Base-by-base conservation (phyloP, 2,888 invertebrate species). In the Miltochrista miniata region DNA sequence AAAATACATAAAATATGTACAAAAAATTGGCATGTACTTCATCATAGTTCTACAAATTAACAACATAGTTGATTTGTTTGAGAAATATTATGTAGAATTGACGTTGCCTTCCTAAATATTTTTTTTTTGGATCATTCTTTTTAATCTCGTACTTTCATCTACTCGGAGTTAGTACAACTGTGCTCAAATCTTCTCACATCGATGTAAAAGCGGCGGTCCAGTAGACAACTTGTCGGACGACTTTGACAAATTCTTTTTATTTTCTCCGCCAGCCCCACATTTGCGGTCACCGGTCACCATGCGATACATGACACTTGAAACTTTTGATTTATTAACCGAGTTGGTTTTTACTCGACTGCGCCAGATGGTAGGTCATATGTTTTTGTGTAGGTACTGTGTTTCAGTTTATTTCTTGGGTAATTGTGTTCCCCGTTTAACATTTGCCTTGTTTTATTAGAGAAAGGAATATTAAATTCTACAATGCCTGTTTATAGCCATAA, bases 211-310 rank as follows among this genome's bases (percentile, higher is more conserved):
- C 67, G 74, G 71, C 71, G 70, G 77, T 68, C 73, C 75, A 79
- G 81, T 74, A 60, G 69, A 71, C 56, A 48, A 64, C 78, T 65
- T 45, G 79, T 70, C 62, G 55, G 64, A 79, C 83, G 57, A 79
- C 84, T 87, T 87, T 85, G 88, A 87, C 87, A 86, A 85, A 86
- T 87, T 80, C 80, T 83, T 81, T 79, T 81, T 84, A 76, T 82
- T 83, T 78, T 61, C 52, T 51, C 40, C 70, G 61, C 61, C 54
- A 62, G 57, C 61, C 64, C 51, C 69, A 68, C 71, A 69, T 79
- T 78, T 83, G 85, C 76, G 87, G 85, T 83, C 74, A 69, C 54
- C 61, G 70, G 59, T 67, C 66, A 67, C 44, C 18, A 35, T 48
- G 52, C 54, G 75, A 70, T 64, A 78, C 71, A 69, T 58, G 78